Base-by-base conservation (phyloP, 2,113 vertebrate species). In the Patagioenas fasciata region DNA sequence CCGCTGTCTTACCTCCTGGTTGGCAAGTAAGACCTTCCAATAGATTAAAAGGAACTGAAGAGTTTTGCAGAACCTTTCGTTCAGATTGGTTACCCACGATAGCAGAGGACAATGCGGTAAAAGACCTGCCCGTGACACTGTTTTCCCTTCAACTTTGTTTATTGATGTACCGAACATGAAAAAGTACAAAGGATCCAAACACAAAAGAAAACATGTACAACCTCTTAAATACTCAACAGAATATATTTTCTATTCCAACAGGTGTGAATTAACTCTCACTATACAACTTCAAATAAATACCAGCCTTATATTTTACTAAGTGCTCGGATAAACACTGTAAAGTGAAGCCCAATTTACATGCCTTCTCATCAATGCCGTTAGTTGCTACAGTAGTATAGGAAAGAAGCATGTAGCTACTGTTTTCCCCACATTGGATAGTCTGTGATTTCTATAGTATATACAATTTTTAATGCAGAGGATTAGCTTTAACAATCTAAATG, bases 151-250 rank as follows among this genome's bases (percentile, higher is more conserved):
- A 99, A 99, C 98, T 98, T 98, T 99, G 99, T 99, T 99, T 99
- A 99, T 99, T 99, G 99, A 99, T 99, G 99, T 99, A 99, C 99
- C 98, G 98, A 99, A 99, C 99, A 99, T 99, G 99, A 98, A 99
- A 98, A 99, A 99, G 98, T 98, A 99, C 98, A 99, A 99, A 99
- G 98, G 98, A 99, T 98, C 96, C 98, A 99, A 99, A 99, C 99
- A 99, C 98, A 99, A 99, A 99, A 99, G 98, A 98, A 97, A 99
- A 99, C 99, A 99, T 98, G 99, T 99, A 99, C 99, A 99, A 99
- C 99, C 97, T 99, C 98, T 99, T 99, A 99, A 99, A 99, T 99
- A 99, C 97, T 98, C 97, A 99, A 99, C 98, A 98, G 98, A 99
- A 99, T 98, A 98, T 98, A 99, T 98, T 98, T 98, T 99, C 98